A percentile compares a stretch with the other conserved stretches of the same genome.
Evolutionary conservation across 2,797 vertebrate species (phyloP).

Genomic region (Corythornis leucogaster): DNA sequence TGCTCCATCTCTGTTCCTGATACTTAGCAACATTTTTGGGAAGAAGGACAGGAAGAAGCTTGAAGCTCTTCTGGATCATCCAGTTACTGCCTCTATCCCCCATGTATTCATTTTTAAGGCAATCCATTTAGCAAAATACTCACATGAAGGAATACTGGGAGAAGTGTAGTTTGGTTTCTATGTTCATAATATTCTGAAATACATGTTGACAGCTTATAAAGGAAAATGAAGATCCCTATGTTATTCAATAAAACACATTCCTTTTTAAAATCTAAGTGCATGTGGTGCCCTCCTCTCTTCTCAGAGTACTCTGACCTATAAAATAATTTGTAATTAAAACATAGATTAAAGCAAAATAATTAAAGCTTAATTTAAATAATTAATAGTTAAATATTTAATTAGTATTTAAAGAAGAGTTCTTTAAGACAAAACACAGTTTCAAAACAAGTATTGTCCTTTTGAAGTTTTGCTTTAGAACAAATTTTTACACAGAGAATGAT

Average conservation of each 20-base stretch:
- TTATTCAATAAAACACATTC: neutral
- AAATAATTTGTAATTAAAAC: neutral
- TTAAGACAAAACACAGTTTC: neutral
- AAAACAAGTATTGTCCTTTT: neutral
- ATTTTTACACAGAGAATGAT: neutral
- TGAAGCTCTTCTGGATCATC: neutral
- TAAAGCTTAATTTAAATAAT: neutral
- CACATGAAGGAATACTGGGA: neutral
- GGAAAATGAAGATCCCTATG: neutral
- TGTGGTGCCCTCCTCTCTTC: neutral
- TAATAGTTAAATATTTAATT: no score
- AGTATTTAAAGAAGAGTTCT: neutral
- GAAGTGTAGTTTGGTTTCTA: neutral
- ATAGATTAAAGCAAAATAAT: neutral
- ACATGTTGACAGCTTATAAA: neutral
- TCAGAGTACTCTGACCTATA: neutral
- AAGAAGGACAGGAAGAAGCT: neutral
- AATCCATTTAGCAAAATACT: neutral
- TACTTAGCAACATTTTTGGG: slow-evolving; percentile 20
- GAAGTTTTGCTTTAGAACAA: neutral
- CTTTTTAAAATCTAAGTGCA: neutral
- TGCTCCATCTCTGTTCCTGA: slow-evolving; percentile 23
- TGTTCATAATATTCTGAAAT: neutral
- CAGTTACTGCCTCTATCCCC: neutral
- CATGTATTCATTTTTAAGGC: neutral